Conservation (phyloP, 2,113 vertebrate genomes). For the Podarcis raffonei region DNA sequence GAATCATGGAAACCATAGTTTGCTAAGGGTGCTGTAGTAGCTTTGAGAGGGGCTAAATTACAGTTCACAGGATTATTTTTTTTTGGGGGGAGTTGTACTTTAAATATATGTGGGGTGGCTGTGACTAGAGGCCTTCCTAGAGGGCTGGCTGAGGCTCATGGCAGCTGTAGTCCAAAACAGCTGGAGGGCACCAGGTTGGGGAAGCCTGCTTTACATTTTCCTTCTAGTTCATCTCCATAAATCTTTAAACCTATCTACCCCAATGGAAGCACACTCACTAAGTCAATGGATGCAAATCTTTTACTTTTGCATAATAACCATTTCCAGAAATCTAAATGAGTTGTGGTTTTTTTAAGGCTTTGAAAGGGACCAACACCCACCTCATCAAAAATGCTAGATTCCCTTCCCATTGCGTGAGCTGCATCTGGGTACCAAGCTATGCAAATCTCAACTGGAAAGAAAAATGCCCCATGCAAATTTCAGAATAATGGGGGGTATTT, state of each 20-base stretch:
- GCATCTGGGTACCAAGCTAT: neutral
- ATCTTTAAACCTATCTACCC: neutral
- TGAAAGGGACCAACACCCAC: neutral
- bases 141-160: too few species aligned
- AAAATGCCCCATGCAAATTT: neutral
- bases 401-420: neutral
- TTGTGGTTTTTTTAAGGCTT: neutral
- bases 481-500: neutral
- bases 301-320: neutral
- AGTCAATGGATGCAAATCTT: neutral
- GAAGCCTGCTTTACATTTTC: neutral
- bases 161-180: too few species aligned
- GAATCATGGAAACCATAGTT: too few species aligned
- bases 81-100: too few species aligned
- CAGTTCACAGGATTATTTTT: too few species aligned
- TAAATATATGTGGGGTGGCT: too few species aligned
- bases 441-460: neutral
- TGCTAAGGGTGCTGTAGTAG: too few species aligned
- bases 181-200: too few species aligned
- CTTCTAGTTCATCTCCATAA: neutral
- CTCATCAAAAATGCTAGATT: too few species aligned
- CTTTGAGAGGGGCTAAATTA: too few species aligned
- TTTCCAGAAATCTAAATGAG: neutral
- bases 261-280: neutral
- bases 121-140: too few species aligned